Evolutionary conservation across 2,797 vertebrate species (phyloP), one percentile per base, ranked within the genome.

Genomic region (Brachymystax lenok): DNA sequence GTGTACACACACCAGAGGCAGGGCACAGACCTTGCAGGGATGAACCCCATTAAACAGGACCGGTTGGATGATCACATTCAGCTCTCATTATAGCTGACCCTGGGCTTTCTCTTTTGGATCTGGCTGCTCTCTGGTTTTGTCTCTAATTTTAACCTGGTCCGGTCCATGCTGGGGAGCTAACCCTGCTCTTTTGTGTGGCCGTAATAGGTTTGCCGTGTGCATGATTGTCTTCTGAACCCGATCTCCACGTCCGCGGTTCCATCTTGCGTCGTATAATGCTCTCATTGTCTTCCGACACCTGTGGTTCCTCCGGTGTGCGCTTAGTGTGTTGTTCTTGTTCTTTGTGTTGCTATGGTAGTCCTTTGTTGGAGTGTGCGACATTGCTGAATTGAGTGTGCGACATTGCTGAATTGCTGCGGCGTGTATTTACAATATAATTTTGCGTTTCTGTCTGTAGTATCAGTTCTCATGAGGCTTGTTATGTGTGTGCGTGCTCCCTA

Each of bases 11-110:
- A 95, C 93, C 90, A 87, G 92, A 82, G 91, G 91, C 91, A 91
- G 87, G 90, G 91, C 92, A 91, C 89, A 91, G 93, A 77, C 92
- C 92, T 89, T 89, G 86, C 81, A 82, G 79, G 92, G 93, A 94
- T 93, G 95, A 95, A 96, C 92, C 94, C 96, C 95, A 96, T 98
- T 96, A 97, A 97, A 96, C 93, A 93, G 93, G 96, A 97, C 95
- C 96, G 95, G 95, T 94, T 93, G 93, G 96, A 90, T 90, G 94
- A 95, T 96, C 94, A 92, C 93, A 96, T 95, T 95, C 91, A 92
- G 85, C 85, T 83, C 90, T 92, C 90, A 92, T 93, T 92, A 92
- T 89, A 86, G 89, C 86, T 91, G 92, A 93, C 91, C 93, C 82
- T 75, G 3, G 84, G 68, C 86, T 91, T 89, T 90, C 82, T 88